Conservation (phyloP, 2,113 vertebrate genomes). For the Erythrolamprus reginae region DNA sequence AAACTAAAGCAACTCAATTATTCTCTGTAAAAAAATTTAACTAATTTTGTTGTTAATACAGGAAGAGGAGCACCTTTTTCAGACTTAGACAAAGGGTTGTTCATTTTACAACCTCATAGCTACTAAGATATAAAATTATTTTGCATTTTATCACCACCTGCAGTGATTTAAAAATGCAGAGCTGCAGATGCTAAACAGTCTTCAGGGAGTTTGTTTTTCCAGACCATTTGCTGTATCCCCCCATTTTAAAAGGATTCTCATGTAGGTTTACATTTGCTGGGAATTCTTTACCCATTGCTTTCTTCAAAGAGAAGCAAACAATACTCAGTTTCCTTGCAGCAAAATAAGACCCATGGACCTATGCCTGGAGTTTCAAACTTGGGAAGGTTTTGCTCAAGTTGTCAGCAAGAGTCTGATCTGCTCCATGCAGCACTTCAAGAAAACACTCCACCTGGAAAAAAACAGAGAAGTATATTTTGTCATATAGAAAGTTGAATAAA, state of each 20-base stretch:
- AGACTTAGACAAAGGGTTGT: neutral
- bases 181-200: constrained; percentile 25
- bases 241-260: constrained; percentile 1
- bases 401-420: constrained; percentile 77
- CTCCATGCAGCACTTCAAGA: constrained; percentile 72
- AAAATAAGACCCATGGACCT: constrained; percentile 35
- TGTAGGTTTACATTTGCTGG: constrained; percentile 10
- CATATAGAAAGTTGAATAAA: neutral
- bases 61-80: neutral
- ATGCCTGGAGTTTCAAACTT: constrained; percentile 60
- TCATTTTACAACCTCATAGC: neutral
- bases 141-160: neutral
- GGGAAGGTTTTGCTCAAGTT: constrained; percentile 75
- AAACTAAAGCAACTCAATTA: neutral
- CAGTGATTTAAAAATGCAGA: neutral
- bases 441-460: constrained; percentile 80
- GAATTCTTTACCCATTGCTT: constrained; percentile 7
- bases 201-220: neutral
- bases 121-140: constrained; percentile 8
- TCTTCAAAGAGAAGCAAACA: constrained; percentile 9
- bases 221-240: neutral
- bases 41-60: neutral
- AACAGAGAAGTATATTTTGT: constrained; percentile 7
- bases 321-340: constrained; percentile 40
- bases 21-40: neutral